Evolutionary conservation across 2,113 vertebrate genomes (phyloP).

Genomic region (Etheostoma cragini): DNA sequence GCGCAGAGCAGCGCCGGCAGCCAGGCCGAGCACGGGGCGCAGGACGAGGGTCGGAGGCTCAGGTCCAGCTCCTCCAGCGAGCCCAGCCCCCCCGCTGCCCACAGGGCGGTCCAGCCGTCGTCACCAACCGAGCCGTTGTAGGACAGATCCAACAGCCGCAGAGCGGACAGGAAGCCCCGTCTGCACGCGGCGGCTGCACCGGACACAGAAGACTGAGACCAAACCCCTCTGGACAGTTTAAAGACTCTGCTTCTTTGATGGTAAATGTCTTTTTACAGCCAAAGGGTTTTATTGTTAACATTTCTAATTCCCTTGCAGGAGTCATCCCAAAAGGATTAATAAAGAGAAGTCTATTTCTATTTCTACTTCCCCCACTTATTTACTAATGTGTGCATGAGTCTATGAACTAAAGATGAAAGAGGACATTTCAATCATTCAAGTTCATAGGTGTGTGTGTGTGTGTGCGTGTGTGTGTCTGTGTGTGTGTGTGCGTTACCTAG

Average conservation of each 20-base stretch:
- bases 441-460: slow-evolving; percentile 3
- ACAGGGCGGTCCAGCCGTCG: slow-evolving; percentile 84
- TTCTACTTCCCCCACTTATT: too few relatives aligned
- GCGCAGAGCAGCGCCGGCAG: slow-evolving; percentile 81
- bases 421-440: too few relatives aligned
- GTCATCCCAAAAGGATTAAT: too few relatives aligned
- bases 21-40: slow-evolving; percentile 81
- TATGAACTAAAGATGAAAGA: too few relatives aligned
- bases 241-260: background rate
- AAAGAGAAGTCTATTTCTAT: too few relatives aligned
- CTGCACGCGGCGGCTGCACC: slow-evolving; percentile 75
- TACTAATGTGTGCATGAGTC: too few relatives aligned
- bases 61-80: slow-evolving; percentile 87
- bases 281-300: too few relatives aligned
- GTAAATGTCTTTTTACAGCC: too few relatives aligned
- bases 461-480: slow-evolving; percentile 18
- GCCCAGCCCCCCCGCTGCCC: slow-evolving; percentile 80
- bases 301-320: too few relatives aligned
- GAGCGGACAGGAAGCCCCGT: slow-evolving; percentile 77
- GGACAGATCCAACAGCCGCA: slow-evolving; percentile 87
- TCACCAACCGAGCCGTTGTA: slow-evolving; percentile 86
- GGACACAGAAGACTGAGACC: background rate
- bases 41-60: slow-evolving; percentile 83
- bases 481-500: slow-evolving; percentile 81
- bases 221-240: background rate